Percentiles rank a stretch among this genome's conserved stretches.
Evolutionary conservation across 2,888 invertebrate genomes (phyloP).

Genomic region (Neoitamus cyanurus): DNA sequence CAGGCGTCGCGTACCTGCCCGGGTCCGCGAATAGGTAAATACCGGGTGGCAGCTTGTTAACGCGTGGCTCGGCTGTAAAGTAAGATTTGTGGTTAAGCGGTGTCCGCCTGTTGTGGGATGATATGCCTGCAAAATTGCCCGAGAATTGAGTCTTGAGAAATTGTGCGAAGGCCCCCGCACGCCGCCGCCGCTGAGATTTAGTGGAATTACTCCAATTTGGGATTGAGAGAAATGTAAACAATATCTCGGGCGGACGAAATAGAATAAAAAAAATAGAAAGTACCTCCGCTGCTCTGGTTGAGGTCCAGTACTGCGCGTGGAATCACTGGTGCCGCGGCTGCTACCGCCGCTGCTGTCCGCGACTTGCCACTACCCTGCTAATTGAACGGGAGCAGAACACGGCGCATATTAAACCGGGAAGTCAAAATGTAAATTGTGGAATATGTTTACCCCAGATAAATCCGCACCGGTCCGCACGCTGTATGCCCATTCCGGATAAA

Average conservation of each 20-base stretch:
- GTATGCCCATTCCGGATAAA: not conserved
- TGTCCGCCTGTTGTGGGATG: not conserved
- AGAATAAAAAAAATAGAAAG: not conserved
- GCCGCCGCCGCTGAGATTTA: not conserved
- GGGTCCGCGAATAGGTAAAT: not conserved
- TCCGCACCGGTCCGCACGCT: not conserved
- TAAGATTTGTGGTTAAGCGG: conserved; percentile 20
- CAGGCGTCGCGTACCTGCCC: not conserved
- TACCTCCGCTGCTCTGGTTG: not conserved
- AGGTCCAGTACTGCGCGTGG: not conserved
- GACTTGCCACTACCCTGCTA: conserved; percentile 32
- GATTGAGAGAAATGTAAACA: not conserved
- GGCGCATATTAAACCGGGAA: conserved; percentile 12
- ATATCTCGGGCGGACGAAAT: not conserved
- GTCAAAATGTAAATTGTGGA: conserved; percentile 29
- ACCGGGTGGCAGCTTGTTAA: conserved; percentile 33
- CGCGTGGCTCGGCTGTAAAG: conserved; percentile 8
- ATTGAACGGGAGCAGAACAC: conserved; percentile 44
- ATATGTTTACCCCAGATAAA: conserved; percentile 34
- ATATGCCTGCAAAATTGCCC: not conserved
- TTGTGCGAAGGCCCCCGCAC: not conserved
- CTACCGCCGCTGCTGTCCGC: not conserved
- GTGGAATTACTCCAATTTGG: not conserved
- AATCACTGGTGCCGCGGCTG: not conserved
- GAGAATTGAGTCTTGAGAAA: conserved; percentile 10